A percentile compares a stretch with the other conserved stretches of the same genome.
These are phyloP conservation scores for Heteromormyrus szaboi DNA, from an alignment of 2,797 vertebrate species.

Conservation along the genomic window DNA sequence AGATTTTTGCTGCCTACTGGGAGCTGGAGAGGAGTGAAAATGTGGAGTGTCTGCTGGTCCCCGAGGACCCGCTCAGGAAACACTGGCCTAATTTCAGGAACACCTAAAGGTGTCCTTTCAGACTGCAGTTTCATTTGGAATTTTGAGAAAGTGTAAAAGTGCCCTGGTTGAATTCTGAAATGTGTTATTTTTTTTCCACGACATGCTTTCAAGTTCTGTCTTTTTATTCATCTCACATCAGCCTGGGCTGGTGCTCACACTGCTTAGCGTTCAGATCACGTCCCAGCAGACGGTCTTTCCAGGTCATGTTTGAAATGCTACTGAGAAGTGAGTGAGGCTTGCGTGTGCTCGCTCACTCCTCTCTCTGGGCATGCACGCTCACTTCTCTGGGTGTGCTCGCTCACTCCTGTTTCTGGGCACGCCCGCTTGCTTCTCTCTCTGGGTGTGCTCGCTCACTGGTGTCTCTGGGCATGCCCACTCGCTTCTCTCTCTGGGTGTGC, in stretches of 20 bases:
- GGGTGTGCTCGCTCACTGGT: neutral
- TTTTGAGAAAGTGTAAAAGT: neutral
- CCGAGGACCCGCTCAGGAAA: neutral
- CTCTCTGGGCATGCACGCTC: accelerated
- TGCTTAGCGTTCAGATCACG: neutral
- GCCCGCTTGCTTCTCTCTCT: neutral
- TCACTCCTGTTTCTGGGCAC: neutral
- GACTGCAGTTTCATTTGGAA: neutral
- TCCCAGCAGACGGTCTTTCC: neutral
- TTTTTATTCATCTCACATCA: neutral
- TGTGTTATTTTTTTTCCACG: neutral
- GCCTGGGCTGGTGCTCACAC: neutral
- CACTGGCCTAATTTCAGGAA: neutral
- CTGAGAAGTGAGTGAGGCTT: neutral
- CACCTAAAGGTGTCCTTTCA: neutral
- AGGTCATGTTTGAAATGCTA: neutral
- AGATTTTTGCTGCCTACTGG: neutral
- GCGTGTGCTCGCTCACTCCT: neutral
- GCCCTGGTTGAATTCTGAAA: neutral
- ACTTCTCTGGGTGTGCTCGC: neutral
- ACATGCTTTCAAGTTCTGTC: neutral
- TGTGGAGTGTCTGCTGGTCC: neutral
- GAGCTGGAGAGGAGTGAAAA: neutral
- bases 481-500: neutral
- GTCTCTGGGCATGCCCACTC: neutral